These are phyloP conservation scores for Heliconius nattereri DNA, from an alignment of 1,140 invertebrate species.

Conservation along the genomic window DNA sequence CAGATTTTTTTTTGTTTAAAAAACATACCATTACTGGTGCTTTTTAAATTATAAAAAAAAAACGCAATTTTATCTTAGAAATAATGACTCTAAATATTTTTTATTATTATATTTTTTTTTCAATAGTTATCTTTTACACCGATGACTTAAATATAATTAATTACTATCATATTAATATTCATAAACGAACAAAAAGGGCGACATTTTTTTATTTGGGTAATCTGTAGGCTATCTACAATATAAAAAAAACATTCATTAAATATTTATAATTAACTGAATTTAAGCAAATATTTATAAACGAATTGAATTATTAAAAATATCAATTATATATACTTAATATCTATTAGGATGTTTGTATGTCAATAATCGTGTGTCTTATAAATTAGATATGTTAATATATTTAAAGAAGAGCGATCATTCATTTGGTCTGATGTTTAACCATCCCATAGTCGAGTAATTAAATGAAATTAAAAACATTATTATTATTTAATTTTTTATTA, in stretches of 20 bases:
- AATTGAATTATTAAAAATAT: background rate
- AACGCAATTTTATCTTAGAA: background rate
- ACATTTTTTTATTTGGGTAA: conserved; percentile 2
- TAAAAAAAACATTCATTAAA: background rate
- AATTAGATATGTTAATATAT: conserved; percentile 44
- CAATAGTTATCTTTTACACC: conserved; percentile 13
- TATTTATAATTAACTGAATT: too few species aligned
- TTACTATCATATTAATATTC: conserved; percentile 8
- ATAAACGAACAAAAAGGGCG: background rate
- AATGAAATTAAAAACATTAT: background rate
- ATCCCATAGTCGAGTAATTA: background rate
- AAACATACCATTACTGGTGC: conserved; percentile 8
- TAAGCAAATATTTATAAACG: background rate
- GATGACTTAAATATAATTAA: background rate
- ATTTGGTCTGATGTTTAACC: conserved; percentile 17
- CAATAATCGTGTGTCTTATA: conserved; percentile 31
- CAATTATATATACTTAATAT: background rate
- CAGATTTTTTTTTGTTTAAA: background rate
- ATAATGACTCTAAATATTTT: conserved; percentile 6
- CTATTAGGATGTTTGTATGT: background rate
- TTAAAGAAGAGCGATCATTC: conserved; percentile 27
- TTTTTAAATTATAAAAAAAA: conserved; percentile 9
- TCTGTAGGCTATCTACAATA: conserved; percentile 12
- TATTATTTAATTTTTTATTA: background rate
- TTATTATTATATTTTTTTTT: background rate